Evolutionary conservation across 2,113 vertebrate genomes (phyloP).

Genomic region (Tragelaphus imberbis): DNA sequence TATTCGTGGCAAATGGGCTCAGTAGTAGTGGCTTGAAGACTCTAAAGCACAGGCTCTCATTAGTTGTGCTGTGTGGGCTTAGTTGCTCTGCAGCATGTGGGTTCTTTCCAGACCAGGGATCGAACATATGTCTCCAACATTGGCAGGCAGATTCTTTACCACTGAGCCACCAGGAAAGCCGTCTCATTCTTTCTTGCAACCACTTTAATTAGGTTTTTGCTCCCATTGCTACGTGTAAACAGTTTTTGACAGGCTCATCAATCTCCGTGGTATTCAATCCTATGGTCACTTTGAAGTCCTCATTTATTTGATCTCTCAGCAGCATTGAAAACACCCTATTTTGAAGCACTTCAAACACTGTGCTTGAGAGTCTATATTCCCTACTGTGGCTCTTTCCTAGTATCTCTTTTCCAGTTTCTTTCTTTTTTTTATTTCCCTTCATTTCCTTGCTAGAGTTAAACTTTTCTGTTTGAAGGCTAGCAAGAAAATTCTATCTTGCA

Average conservation of each 20-base stretch:
- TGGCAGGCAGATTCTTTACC: background rate
- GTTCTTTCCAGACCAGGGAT: background rate
- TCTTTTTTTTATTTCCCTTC: rapidly evolving
- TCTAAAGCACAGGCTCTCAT: background rate
- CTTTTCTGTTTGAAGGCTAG: background rate
- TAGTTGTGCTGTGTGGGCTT: background rate
- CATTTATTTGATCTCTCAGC: background rate
- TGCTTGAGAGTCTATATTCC: background rate
- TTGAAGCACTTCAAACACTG: background rate
- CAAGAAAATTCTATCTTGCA: background rate
- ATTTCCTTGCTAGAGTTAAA: background rate
- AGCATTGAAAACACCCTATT: background rate
- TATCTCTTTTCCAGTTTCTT: background rate
- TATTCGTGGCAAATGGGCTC: background rate
- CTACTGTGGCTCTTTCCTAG: background rate
- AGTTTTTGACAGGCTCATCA: background rate
- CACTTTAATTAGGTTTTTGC: background rate
- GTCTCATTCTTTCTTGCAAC: background rate
- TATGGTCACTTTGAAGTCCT: background rate
- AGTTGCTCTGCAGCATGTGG: background rate
- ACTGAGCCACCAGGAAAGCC: background rate
- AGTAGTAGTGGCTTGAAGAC: background rate
- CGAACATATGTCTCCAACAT: background rate
- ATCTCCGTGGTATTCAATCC: background rate
- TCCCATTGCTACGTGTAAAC: background rate